Evolutionary conservation across 2,888 invertebrate genomes (phyloP), one percentile per base, ranked within the genome.

Genomic region (Homarus gammarus): DNA sequence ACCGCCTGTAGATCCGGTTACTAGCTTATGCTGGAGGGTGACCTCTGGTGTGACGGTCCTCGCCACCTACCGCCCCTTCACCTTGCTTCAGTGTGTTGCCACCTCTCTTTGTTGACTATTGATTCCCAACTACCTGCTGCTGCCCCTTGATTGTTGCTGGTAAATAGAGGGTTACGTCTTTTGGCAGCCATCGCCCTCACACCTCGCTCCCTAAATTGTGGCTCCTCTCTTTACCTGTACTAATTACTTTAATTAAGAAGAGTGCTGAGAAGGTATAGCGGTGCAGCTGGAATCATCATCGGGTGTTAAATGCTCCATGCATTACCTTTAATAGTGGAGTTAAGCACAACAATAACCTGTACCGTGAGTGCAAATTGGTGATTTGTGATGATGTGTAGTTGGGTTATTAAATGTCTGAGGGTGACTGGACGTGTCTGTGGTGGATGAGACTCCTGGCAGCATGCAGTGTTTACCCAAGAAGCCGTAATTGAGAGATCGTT

Each of bases 91-190:
- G 3, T 27, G 27, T 64, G 64, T 64, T 64, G 2, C 27, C 31
- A 27, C 31, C 56, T 56, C n/a, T 44, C 44, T 44, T 8, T 64
- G 27, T 64, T 64, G 64, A 64, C 27, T 64, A 27, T 64, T 64
- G 64, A 64, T 64, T 64, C 64, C 31, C 5, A 64, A n/a, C 64
- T 64, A 27, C 64, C 64, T 64, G 64, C 64, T 64, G n/a, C 64
- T 27, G 64, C 31, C 64, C 64, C 64, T 27, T 64, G 5, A 64
- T n/a, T 64, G 64, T 64, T 64, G 64, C n/a, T 64, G 64, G 64
- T 64, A 64, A 64, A 64, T 27, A 64, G 64, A 64, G 27, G 64
- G 27, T 64, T 64, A 27, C 64, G 64, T 64, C 64, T 64, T 64
- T 64, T 64, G 64, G 64, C 31, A 27, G 64, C 64, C 64, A 27